A percentile compares a stretch with the other conserved stretches of the same genome.
Conservation (phyloP, 92 coral and sea anemone genomes). For the Pocillopora meandrina region DNA sequence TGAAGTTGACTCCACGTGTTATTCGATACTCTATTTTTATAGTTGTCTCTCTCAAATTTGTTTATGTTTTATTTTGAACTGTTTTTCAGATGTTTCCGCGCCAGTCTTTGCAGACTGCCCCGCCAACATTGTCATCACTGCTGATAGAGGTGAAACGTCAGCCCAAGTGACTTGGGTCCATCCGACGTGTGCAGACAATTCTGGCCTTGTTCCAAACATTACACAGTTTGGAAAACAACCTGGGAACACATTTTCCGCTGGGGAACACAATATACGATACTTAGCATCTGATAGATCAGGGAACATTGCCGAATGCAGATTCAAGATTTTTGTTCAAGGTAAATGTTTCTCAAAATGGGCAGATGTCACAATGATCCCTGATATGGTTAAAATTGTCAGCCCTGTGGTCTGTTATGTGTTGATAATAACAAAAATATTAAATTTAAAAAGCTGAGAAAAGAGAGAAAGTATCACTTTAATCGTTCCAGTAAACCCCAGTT, state of each 20-base stretch:
- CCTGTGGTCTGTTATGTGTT: no score
- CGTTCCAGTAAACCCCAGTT: no score
- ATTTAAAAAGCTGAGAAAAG: no score
- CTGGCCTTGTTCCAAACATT: constrained; percentile 36
- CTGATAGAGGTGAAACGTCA: constrained; percentile 37
- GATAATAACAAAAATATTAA: no score
- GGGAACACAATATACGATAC: constrained; percentile 53
- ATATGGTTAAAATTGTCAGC: no score
- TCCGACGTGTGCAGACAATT: constrained; percentile 42
- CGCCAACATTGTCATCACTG: constrained; percentile 11
- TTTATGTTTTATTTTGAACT: neutral
- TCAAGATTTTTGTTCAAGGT: constrained; percentile 44
- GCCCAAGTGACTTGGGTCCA: constrained; percentile 19
- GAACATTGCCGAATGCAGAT: constrained; percentile 53
- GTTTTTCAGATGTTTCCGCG: constrained; percentile 20
- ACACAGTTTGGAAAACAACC: constrained; percentile 47
- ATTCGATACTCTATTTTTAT: no score
- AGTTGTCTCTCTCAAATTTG: neutral
- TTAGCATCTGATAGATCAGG: constrained; percentile 52
- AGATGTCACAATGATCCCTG: no score
- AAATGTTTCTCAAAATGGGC: neutral
- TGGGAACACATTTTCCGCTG: constrained; percentile 52
- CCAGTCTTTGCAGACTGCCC: constrained; percentile 44
- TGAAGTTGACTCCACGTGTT: no score
- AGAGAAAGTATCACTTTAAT: no score